Evolutionary conservation across 2,113 vertebrate genomes (phyloP).

Genomic region (Phalacrocorax aristotelis): DNA sequence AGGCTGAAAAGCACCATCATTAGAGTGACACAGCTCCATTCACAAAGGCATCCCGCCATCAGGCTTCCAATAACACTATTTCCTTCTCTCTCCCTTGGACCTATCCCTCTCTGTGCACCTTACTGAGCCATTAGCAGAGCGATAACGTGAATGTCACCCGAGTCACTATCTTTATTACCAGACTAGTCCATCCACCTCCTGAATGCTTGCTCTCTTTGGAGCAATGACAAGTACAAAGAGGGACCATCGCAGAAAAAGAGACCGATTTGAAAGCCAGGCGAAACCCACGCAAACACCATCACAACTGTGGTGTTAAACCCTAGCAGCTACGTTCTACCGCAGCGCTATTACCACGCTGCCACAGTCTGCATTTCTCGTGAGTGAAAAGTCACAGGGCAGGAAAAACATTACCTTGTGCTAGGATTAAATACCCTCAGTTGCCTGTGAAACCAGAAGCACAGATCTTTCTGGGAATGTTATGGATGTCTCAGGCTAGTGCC

Average conservation of each 20-base stretch:
- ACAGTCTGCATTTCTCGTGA: neutral
- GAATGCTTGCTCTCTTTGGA: neutral
- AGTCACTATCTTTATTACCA: neutral
- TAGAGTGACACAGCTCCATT: neutral
- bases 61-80: neutral
- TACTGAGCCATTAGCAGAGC: neutral
- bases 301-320: neutral
- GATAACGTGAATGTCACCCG: neutral
- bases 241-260: neutral
- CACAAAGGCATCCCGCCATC: neutral
- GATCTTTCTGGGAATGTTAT: neutral
- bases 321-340: neutral
- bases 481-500: neutral
- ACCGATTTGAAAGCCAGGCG: fast-evolving
- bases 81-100: neutral
- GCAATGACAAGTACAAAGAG: neutral
- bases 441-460: neutral
- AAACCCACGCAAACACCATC: neutral
- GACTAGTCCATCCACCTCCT: neutral
- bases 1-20: neutral
- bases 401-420: neutral
- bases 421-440: neutral
- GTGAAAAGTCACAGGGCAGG: neutral
- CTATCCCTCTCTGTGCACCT: neutral
- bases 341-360: neutral